Evolutionary conservation across 2,888 invertebrate species (phyloP), one percentile per base, ranked within the genome.

Genomic region (Mythimna loreyi): DNA sequence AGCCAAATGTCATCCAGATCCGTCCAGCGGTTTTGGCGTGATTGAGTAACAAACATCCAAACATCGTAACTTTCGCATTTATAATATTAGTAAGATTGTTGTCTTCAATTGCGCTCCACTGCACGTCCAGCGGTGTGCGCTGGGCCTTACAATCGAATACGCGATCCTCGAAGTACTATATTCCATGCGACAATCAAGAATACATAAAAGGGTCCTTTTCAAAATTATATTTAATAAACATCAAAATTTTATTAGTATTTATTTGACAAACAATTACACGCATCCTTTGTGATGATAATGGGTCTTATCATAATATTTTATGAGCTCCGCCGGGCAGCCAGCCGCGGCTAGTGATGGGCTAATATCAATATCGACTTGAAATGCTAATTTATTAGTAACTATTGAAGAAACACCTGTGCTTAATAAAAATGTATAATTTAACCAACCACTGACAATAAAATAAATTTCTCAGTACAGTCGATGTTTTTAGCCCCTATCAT

Each of bases 231-330:
- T 95, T 94, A 94, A 95, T 95, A 95, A 94, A 95, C 93, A 93
- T 93, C 91, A 90, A 92, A 90, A 87, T 92, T 94, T 95, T 95
- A 94, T 94, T 95, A 93, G 87, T 94, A 95, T 95, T 96, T 95
- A 96, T 96, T 94, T 95, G 95, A 96, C 95, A 95, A 95, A 95
- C 94, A 96, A 95, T 95, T 94, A 95, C 93, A 93, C 91, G 94
- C 91, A 91, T 92, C 94, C 90, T 94, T 96, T 96, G 95, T 94
- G 94, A 94, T 95, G 92, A 92, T 94, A 94, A 95, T 95, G 92
- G 93, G 84, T 88, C 89, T 92, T 94, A 94, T 94, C 95, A 89
- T 92, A 92, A 93, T 88, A 89, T 94, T 95, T 95, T 95, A 95
- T 87, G 95, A 91, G 87, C 87, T 84, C 76, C 86, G 87, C 84